Evolutionary conservation across 2,797 vertebrate species (phyloP), one percentile per base, ranked within the genome.

Genomic region (Chiropotes sagulatus): DNA sequence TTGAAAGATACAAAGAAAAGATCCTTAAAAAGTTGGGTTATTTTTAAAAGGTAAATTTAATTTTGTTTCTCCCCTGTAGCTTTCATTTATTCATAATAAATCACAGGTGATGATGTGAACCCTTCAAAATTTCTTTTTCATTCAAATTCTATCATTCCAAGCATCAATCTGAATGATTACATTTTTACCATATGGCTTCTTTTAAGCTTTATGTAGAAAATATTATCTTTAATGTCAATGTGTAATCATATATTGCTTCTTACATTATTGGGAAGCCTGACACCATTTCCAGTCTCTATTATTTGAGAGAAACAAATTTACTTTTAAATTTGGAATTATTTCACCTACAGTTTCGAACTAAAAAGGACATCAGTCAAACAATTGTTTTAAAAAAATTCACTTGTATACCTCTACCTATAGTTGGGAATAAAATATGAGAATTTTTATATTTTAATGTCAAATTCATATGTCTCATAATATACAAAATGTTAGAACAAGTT

Each of bases 31-130:
- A 54, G n/a, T 28, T 26, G 88, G 83, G 19, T 75, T 93, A 89
- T 80, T 93, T 89, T 75, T 76, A 90, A 90, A 95, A 44, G 7
- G 22, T 33, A 92, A 73, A 85, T 78, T 93, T 52, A 88, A 84
- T 54, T 82, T 70, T 80, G 7, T 80, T 83, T 87, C 19, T 78
- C 15, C 10, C 39, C 28, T 36, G 15, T 80, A 79, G 10, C 57
- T 95, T 92, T 84, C 5, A 84, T 78, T 97, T 78, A 36, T 64
- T 93, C 94, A 73, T 57, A 93, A 80, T 52, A 94, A 82, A 75
- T 79, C n/a, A 92, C 70, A 3, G 5, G 4, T 79, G 26, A 30
- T 7, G 83, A 19, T 72, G 5, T 61, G 36, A 86, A 90, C 5
- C 5, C 15, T 79, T 64, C 41, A 0, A 96, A 83, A 30, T 33